phyloP scores from a whole-genome alignment of 1,140 invertebrate species.

The Bicyclus anynana region DNA sequence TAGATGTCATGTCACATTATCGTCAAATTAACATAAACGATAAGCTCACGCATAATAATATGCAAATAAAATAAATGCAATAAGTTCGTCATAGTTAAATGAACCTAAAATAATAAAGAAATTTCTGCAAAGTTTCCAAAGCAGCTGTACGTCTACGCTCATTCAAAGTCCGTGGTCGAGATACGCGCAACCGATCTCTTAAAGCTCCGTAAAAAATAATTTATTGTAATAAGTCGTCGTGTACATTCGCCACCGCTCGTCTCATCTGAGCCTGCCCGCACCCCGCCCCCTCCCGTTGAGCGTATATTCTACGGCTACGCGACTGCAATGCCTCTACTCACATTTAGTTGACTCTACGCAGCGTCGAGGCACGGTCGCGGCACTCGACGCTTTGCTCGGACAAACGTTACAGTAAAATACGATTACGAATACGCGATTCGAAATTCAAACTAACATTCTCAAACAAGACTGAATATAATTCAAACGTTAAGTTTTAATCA shows the following conservation, averaged over 20 bases:
- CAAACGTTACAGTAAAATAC: slow-evolving; percentile 62
- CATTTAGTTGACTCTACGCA: slow-evolving; percentile 66
- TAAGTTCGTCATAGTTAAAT: too few relatives aligned
- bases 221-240: slow-evolving; percentile 76
- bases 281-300: slow-evolving; percentile 42
- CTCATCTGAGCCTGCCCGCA: slow-evolving; percentile 49
- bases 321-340: slow-evolving; percentile 66
- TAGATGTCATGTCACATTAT: too few relatives aligned
- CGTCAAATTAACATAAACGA: too few relatives aligned
- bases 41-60: too few relatives aligned
- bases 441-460: slow-evolving; percentile 34
- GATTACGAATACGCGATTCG: slow-evolving; percentile 56
- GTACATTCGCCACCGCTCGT: slow-evolving; percentile 70
- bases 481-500: neutral
- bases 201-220: slow-evolving; percentile 72
- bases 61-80: too few relatives aligned
- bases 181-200: slow-evolving; percentile 57
- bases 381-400: slow-evolving; percentile 55
- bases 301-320: slow-evolving; percentile 66
- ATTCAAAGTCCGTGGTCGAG: slow-evolving; percentile 51
- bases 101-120: neutral
- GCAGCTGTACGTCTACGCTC: slow-evolving; percentile 46
- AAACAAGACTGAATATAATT: neutral
- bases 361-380: slow-evolving; percentile 66
- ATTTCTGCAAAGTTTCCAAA: slow-evolving; percentile 5